A percentile compares a stretch with the other conserved stretches of the same genome.
These are phyloP conservation scores for Acleris laterana DNA, from an alignment of 2,888 invertebrate genomes.

Conservation along the genomic window DNA sequence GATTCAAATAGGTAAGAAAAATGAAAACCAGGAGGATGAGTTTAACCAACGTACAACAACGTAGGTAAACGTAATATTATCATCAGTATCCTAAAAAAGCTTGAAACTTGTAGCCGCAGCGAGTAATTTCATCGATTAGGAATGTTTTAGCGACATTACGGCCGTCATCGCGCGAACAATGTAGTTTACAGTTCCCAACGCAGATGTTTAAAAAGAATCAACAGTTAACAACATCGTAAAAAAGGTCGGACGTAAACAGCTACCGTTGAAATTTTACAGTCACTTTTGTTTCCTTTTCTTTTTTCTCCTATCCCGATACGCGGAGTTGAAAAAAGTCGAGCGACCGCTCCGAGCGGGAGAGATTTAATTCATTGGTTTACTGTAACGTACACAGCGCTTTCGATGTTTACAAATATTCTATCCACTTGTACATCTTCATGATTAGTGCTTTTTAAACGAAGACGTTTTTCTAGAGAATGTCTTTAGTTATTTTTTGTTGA, in stretches of 20 bases:
- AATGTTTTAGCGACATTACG: conserved; percentile 58
- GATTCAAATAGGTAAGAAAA: not conserved
- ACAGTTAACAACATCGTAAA: conserved; percentile 82
- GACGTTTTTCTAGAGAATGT: not conserved
- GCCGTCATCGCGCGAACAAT: conserved; percentile 68
- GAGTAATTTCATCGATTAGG: conserved; percentile 17
- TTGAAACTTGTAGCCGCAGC: not conserved
- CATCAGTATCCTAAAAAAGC: not conserved
- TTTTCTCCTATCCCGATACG: conserved; percentile 49
- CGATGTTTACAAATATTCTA: conserved; percentile 33
- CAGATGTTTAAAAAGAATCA: conserved; percentile 83
- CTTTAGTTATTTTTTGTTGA: no score
- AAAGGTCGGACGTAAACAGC: conserved; percentile 76
- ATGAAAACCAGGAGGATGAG: not conserved
- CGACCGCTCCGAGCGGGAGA: conserved; percentile 22
- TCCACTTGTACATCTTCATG: conserved; percentile 12
- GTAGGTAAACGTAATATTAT: no score
- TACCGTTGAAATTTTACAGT: conserved; percentile 78
- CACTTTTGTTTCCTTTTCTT: conserved; percentile 64
- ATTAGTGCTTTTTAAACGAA: not conserved
- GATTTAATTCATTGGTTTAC: conserved; percentile 37
- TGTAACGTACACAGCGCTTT: conserved; percentile 14
- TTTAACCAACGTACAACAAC: no score
- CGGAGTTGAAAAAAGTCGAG: conserved; percentile 38
- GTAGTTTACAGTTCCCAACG: conserved; percentile 76